phyloP scores from a whole-genome alignment of 2,797 vertebrate species.

The Pseudopleuronectes americanus region DNA sequence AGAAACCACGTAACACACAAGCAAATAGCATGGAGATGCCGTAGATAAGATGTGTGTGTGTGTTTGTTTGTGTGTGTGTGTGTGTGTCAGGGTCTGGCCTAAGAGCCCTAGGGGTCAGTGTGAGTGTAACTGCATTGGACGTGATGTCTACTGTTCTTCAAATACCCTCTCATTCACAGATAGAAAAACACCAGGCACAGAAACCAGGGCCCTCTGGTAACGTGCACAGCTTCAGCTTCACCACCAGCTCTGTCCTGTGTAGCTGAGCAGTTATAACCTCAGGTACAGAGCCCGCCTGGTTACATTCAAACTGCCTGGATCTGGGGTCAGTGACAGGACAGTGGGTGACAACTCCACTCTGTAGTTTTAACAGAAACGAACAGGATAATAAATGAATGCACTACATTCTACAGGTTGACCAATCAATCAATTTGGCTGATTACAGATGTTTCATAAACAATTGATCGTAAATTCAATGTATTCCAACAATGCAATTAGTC shows the following conservation, averaged over 20 bases:
- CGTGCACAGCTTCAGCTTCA: slow-evolving; percentile 39
- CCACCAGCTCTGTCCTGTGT: slow-evolving; percentile 35
- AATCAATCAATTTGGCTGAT: background rate
- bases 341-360: slow-evolving; percentile 8
- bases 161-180: slow-evolving; percentile 67
- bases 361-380: slow-evolving; percentile 8
- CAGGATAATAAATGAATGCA: background rate
- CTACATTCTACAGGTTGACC: background rate
- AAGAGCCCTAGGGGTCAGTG: slow-evolving; percentile 56
- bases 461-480: no score
- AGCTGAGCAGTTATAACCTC: slow-evolving; percentile 47
- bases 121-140: slow-evolving; percentile 73
- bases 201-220: slow-evolving; percentile 40
- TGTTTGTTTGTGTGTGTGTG: background rate
- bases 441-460: background rate
- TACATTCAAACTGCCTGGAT: slow-evolving; percentile 45
- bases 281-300: slow-evolving; percentile 35
- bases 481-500: no score
- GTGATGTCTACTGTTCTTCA: slow-evolving; percentile 70
- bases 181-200: slow-evolving; percentile 61
- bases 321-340: slow-evolving; percentile 21
- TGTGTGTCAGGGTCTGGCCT: slow-evolving; percentile 50
- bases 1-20: background rate
- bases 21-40: background rate
- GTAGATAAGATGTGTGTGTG: background rate